Base-by-base conservation (phyloP, 2,113 vertebrate species). In the Isichthys henryi region DNA sequence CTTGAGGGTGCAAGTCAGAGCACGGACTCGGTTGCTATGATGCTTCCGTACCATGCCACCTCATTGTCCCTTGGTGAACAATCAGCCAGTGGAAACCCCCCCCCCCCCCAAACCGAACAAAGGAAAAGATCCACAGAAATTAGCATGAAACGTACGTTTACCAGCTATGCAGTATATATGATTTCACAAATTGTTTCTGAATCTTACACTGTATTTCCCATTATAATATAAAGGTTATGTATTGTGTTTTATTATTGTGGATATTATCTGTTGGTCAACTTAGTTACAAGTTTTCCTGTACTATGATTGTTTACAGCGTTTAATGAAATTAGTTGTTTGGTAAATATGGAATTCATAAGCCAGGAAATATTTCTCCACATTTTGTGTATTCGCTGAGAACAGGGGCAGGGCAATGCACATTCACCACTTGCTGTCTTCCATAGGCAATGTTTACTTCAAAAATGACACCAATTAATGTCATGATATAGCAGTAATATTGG, bases 1-100 rank as follows among this genome's bases (percentile, higher is more conserved):
- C 52, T 89, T 62, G 39, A n/a, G 88, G 88, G 77, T 89, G 80
- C 88, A 89, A 58, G 77, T 89, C 23, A 35, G 88, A 89, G 88
- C 53, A 48, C 11, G 23, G 88, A 15, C 15, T 84, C 21, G 23
- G 88, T 89, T 89, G 88, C 88, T 85, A 84, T 3, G 88, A 85
- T 66, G 88, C 88, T 23, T 56, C 35, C 50, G 45, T 50, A 35
- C 23, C 21, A 15, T 4, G 39, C 23, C 2, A 84, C 48, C 23
- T 48, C 35, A 23, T 39, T 48, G 52, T 83, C 77, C 88, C 88
- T 39, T 5, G 52, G 88, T 74, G 87, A 85, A 89, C 50, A 9
- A 23, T 58, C 77, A 46, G 43, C 39, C 31, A 21, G 50, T 58
- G 77, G 74, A 56, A 83, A 53, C 10, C 21, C 31, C 27, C 46